Percentiles rank a stretch among this genome's conserved stretches.
phyloP scores from a whole-genome alignment of 2,113 vertebrate species.

The Oryzias woworae region DNA sequence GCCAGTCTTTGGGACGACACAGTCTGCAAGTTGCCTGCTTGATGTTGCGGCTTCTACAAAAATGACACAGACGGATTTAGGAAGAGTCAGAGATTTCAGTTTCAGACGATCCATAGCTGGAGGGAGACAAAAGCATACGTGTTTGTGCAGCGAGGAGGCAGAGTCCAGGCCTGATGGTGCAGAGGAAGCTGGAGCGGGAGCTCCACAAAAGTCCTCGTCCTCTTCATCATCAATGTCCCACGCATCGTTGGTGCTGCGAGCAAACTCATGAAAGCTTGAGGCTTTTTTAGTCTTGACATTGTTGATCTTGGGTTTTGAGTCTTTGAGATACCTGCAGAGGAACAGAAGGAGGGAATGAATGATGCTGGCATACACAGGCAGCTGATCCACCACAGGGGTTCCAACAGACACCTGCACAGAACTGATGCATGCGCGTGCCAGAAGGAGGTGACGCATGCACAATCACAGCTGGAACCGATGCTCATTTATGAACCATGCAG shows the following conservation, averaged over 20 bases:
- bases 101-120: background rate
- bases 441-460: slow-evolving; percentile 20
- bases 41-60: slow-evolving; percentile 64
- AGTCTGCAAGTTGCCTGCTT: slow-evolving; percentile 55
- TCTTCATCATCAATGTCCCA: slow-evolving; percentile 95
- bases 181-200: slow-evolving; percentile 23
- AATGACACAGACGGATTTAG: slow-evolving; percentile 8
- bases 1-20: slow-evolving; percentile 61
- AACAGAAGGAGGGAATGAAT: background rate
- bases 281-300: slow-evolving; percentile 88
- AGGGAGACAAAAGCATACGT: slow-evolving; percentile 31
- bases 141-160: slow-evolving; percentile 61
- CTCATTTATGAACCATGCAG: no score
- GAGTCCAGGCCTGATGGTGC: slow-evolving; percentile 65
- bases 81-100: background rate
- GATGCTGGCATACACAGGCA: background rate
- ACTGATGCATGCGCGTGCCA: background rate
- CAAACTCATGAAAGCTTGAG: slow-evolving; percentile 93
- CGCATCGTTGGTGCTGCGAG: slow-evolving; percentile 91
- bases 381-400: background rate
- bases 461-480: slow-evolving; percentile 20
- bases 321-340: slow-evolving; percentile 84
- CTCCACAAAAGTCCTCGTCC: slow-evolving; percentile 74
- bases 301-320: slow-evolving; percentile 81
- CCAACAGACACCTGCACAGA: slow-evolving; percentile 4